Conservation (phyloP, 2,888 invertebrate species). For the Hesperia comma region DNA sequence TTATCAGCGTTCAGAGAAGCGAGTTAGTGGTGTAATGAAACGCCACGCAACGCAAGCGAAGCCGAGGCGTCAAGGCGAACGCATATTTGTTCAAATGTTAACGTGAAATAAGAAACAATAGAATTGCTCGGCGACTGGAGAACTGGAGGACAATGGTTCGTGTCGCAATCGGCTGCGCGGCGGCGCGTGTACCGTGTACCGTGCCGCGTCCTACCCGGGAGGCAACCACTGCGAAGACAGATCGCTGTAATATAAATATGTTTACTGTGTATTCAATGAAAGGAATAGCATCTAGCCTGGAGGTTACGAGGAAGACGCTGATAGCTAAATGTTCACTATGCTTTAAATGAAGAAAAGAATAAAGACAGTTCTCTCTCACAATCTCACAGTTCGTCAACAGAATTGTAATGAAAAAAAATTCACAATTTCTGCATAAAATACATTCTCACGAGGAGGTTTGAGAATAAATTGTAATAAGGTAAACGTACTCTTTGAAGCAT, state of each 20-base stretch:
- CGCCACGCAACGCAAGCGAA: slow-evolving; percentile 19
- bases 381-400: not conserved
- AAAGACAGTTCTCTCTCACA: too few relatives aligned
- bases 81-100: slow-evolving; percentile 35
- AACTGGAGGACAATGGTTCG: slow-evolving; percentile 20
- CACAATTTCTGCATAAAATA: too few relatives aligned
- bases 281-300: too few relatives aligned
- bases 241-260: not conserved
- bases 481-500: too few relatives aligned
- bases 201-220: too few relatives aligned
- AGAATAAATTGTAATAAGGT: too few relatives aligned
- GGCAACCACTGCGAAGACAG: not conserved
- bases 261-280: not conserved
- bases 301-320: too few relatives aligned
- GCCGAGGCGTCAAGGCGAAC: slow-evolving; percentile 27
- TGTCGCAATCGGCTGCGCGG: slow-evolving; percentile 15
- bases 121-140: slow-evolving; percentile 27
- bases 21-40: slow-evolving; percentile 26
- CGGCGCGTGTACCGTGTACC: slow-evolving; percentile 2
- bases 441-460: too few relatives aligned
- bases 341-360: too few relatives aligned
- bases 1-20: not conserved
- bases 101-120: slow-evolving; percentile 34
- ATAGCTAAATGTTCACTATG: too few relatives aligned
- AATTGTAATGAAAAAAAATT: too few relatives aligned